Conservation (phyloP, 2,797 vertebrate genomes). For the Anas acuta region DNA sequence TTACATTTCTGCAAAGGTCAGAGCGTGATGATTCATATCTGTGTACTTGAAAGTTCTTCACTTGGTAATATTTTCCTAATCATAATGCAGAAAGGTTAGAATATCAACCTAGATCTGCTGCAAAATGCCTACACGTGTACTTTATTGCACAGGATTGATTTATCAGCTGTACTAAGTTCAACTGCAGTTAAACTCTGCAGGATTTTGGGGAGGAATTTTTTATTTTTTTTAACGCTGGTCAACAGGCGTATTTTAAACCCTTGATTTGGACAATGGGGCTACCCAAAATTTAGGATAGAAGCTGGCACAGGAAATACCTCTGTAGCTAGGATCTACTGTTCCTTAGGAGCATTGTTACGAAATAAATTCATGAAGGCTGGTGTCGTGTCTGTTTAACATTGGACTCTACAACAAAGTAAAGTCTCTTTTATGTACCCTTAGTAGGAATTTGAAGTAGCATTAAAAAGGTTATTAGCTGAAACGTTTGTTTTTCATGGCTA, state of each 20-base stretch:
- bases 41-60: background rate
- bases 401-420: background rate
- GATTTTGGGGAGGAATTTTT: background rate
- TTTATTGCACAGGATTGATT: background rate
- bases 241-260: background rate
- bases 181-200: background rate
- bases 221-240: background rate
- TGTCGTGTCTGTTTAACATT: slow-evolving; percentile 22
- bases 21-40: background rate
- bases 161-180: background rate
- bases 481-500: slow-evolving; percentile 16
- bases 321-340: slow-evolving; percentile 28
- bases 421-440: slow-evolving; percentile 14
- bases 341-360: background rate
- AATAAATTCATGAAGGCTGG: background rate
- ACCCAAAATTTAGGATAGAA: background rate
- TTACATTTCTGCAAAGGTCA: background rate
- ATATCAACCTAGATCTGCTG: background rate
- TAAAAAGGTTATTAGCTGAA: slow-evolving; percentile 19
- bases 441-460: slow-evolving; percentile 19
- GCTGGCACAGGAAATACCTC: slow-evolving; percentile 13
- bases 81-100: background rate
- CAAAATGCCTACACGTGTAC: background rate
- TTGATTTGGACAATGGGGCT: background rate
- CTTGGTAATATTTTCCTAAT: slow-evolving; percentile 42